phyloP scores from a whole-genome alignment of 92 coral and sea anemone species.

The Zoanthus gigantus region DNA sequence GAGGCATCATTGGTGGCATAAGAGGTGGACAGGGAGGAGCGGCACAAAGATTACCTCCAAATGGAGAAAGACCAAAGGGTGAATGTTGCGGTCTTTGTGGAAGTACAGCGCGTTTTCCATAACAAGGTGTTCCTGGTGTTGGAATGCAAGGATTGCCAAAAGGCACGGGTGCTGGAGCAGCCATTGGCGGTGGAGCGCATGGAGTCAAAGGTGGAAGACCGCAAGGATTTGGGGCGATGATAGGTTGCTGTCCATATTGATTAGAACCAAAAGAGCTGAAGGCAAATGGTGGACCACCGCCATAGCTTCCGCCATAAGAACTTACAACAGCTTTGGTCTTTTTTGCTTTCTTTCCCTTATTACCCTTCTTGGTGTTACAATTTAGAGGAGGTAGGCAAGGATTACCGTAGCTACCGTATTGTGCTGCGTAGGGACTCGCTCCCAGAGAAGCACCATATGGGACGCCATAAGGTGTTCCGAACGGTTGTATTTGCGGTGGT shows the following conservation, averaged over 20 bases:
- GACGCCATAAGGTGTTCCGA: conserved; percentile 41
- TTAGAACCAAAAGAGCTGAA: conserved; percentile 43
- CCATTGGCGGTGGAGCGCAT: conserved; percentile 51
- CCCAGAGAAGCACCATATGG: conserved; percentile 29
- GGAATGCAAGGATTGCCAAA: conserved; percentile 58
- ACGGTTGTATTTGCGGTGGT: conserved; percentile 33
- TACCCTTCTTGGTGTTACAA: background rate
- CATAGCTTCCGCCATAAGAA: conserved; percentile 43
- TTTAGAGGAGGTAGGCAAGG: conserved; percentile 28
- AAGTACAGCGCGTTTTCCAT: conserved; percentile 51
- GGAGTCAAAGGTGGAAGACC: conserved; percentile 47
- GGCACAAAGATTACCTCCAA: conserved; percentile 50
- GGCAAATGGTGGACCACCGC: conserved; percentile 46
- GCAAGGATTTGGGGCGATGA: conserved; percentile 21
- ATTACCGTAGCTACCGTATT: conserved; percentile 22
- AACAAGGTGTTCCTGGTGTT: background rate
- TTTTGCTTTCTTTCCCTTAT: background rate
- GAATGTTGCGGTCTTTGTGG: conserved; percentile 41
- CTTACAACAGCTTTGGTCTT: conserved; percentile 16
- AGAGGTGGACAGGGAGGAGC: conserved; percentile 46
- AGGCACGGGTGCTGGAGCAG: conserved; percentile 51
- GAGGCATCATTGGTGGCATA: conserved; percentile 48
- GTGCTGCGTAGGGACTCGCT: conserved; percentile 18
- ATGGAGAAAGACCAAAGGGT: conserved; percentile 60
- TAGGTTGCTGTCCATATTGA: conserved; percentile 39